Conservation (phyloP, 2,888 invertebrate genomes). For the Cylindroiulus punctatus region DNA sequence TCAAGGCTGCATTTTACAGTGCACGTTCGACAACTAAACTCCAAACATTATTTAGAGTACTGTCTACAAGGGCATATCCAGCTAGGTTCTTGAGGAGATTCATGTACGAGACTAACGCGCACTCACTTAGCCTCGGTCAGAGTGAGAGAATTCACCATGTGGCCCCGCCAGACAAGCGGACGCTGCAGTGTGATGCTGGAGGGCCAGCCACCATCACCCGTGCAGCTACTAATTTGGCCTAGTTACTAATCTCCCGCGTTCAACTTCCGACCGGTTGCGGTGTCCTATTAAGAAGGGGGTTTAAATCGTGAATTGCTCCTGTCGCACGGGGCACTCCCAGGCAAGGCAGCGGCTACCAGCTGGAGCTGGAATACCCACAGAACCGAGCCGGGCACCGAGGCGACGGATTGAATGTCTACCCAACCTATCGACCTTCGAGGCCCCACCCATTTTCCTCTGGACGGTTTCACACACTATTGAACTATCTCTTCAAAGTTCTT, state of each 20-base stretch:
- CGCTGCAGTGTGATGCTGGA: not conserved
- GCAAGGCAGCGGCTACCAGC: not conserved
- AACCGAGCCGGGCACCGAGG: not conserved
- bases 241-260: slow-evolving; percentile 23
- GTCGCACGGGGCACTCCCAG: not conserved
- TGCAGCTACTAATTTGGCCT: slow-evolving; percentile 37
- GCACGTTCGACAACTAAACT: too few species aligned
- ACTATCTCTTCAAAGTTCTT: slow-evolving; percentile 76
- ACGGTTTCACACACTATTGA: slow-evolving; percentile 72
- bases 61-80: too few species aligned
- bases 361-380: not conserved
- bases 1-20: too few species aligned
- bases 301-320: slow-evolving; percentile 35
- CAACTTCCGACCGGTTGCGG: slow-evolving; percentile 30
- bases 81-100: too few species aligned
- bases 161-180: not conserved
- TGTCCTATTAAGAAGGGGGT: slow-evolving; percentile 35
- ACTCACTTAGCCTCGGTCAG: slow-evolving; percentile 46
- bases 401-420: slow-evolving; percentile 47
- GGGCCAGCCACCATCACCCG: slow-evolving; percentile 8
- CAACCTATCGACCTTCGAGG: slow-evolving; percentile 61
- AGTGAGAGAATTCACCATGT: not conserved
- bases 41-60: too few species aligned
- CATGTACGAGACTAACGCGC: slow-evolving; percentile 1
- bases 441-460: slow-evolving; percentile 66